Conservation (phyloP, 2,797 vertebrate species). For the Alca torda region DNA sequence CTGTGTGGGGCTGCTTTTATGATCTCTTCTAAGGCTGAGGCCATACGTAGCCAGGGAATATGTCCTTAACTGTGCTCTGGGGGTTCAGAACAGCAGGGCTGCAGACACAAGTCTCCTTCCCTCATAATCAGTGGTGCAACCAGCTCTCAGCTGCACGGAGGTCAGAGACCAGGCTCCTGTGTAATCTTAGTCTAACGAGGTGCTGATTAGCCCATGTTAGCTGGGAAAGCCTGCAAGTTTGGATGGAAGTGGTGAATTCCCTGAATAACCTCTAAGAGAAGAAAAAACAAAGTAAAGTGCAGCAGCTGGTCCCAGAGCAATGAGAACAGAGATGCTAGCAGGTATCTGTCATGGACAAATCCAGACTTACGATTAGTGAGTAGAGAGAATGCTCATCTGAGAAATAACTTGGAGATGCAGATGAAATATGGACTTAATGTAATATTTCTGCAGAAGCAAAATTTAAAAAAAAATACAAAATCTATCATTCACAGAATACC, state of each 20-base stretch:
- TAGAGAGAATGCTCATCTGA: background rate
- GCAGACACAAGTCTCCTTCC: background rate
- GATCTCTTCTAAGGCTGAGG: background rate
- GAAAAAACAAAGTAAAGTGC: background rate
- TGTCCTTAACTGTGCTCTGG: background rate
- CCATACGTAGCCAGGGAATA: rapidly evolving
- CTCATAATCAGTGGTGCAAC: background rate
- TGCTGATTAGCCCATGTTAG: background rate
- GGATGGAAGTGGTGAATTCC: background rate
- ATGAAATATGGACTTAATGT: background rate
- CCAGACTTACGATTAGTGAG: background rate
- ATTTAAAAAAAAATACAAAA: background rate
- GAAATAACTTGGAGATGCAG: background rate
- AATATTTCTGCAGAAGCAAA: background rate
- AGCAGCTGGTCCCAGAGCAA: background rate
- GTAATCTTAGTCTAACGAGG: background rate
- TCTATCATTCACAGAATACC: background rate
- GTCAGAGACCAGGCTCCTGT: background rate
- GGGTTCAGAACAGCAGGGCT: background rate
- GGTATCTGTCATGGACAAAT: background rate
- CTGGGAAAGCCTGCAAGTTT: background rate
- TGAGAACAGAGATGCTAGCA: background rate
- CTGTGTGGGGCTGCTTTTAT: background rate
- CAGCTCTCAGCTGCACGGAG: background rate
- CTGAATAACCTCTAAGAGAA: background rate